phyloP scores from a whole-genome alignment of 2,797 vertebrate species.

The Enteromius thamalakanensis region DNA sequence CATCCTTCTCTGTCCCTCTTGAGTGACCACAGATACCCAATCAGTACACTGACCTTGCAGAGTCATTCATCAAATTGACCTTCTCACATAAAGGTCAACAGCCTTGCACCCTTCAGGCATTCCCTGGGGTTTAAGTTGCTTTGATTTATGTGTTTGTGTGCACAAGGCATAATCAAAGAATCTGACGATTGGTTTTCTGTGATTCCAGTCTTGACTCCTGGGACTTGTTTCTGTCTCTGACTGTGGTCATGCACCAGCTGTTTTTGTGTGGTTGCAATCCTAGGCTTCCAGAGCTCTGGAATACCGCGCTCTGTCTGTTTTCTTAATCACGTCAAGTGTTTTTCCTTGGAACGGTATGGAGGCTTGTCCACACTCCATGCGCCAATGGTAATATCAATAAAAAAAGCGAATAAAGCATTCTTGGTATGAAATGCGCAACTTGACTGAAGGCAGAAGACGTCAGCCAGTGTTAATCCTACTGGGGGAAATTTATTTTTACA shows the following conservation, averaged over 20 bases:
- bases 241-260: slow-evolving; percentile 37
- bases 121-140: slow-evolving; percentile 52
- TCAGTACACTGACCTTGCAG: slow-evolving; percentile 69
- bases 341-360: slow-evolving; percentile 70
- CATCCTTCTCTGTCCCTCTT: slow-evolving; percentile 52
- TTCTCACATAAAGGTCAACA: slow-evolving; percentile 67
- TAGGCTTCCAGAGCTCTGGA: slow-evolving; percentile 47
- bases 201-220: slow-evolving; percentile 28
- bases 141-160: slow-evolving; percentile 46
- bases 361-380: slow-evolving; percentile 56
- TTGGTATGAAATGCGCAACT: slow-evolving; percentile 68
- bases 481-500: slow-evolving; percentile 45
- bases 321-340: slow-evolving; percentile 76
- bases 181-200: slow-evolving; percentile 36
- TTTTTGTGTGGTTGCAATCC: slow-evolving; percentile 21
- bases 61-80: slow-evolving; percentile 74
- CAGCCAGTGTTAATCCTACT: slow-evolving; percentile 60
- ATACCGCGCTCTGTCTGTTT: slow-evolving; percentile 67
- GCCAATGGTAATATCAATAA: slow-evolving; percentile 66
- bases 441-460: slow-evolving; percentile 60
- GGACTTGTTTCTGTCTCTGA: slow-evolving; percentile 40
- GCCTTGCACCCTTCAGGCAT: slow-evolving; percentile 51
- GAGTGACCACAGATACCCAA: slow-evolving; percentile 71
- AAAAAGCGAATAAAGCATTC: slow-evolving; percentile 54
- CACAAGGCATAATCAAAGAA: slow-evolving; percentile 42